Evolutionary conservation across 2,113 vertebrate species (phyloP).

Genomic region (Ciconia maguari): DNA sequence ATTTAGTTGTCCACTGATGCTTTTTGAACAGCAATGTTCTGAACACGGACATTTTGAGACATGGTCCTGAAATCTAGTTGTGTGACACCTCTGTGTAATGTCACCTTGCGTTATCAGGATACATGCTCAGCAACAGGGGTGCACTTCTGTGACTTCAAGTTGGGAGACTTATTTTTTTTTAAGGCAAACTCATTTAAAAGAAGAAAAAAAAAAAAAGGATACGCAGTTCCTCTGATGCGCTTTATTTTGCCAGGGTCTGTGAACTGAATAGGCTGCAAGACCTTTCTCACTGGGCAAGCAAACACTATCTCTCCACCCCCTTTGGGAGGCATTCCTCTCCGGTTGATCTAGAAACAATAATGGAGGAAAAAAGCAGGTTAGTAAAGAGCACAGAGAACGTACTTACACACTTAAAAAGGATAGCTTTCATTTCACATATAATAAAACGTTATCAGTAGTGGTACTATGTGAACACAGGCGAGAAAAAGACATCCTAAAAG

Average conservation of each 20-base stretch:
- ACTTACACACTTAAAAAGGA: background rate
- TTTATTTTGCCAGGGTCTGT: constrained; percentile 95
- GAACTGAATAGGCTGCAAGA: constrained; percentile 85
- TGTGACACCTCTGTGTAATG: background rate
- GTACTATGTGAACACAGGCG: background rate
- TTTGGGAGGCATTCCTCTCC: constrained; percentile 92
- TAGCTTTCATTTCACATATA: background rate
- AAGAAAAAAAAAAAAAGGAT: constrained; percentile 76
- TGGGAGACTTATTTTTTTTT: background rate
- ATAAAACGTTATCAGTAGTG: background rate
- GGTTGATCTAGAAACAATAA: constrained; percentile 77
- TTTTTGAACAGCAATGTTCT: background rate
- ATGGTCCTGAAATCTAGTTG: background rate
- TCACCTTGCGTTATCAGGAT: background rate
- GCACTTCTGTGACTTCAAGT: background rate
- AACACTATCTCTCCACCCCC: constrained; percentile 93
- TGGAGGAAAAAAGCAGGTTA: background rate
- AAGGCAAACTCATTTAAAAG: background rate
- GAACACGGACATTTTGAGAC: background rate
- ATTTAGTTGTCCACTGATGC: background rate
- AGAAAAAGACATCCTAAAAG: background rate
- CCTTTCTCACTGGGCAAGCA: constrained; percentile 84
- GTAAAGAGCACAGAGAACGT: background rate
- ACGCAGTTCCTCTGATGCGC: constrained; percentile 94
- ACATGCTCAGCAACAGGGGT: accelerated